Percentiles rank a stretch among this genome's conserved stretches.
Conservation (phyloP, 2,888 invertebrate species). For the Stenolophus ochropezus region DNA sequence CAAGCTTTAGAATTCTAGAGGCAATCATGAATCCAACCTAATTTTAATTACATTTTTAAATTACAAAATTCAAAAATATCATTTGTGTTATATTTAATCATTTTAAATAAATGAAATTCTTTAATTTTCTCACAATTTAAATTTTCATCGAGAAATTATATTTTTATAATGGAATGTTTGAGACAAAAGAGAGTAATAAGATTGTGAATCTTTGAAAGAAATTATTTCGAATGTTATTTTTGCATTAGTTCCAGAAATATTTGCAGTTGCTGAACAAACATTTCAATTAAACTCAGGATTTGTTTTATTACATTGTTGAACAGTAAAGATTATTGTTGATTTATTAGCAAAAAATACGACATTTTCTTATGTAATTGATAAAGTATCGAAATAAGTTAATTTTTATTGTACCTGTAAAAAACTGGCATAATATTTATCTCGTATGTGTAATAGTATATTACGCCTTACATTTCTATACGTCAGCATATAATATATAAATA, state of each 20-base stretch:
- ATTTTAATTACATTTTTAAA: constrained; percentile 33
- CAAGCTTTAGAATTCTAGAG: too few relatives aligned
- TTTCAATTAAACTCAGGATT: too few relatives aligned
- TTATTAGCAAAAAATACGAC: neutral
- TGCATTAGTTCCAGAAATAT: neutral
- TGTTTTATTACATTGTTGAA: neutral
- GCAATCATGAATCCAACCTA: neutral
- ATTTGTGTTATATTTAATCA: constrained; percentile 24
- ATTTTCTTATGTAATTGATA: neutral
- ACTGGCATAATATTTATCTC: neutral
- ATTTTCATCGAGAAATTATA: constrained; percentile 8
- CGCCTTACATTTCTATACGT: neutral
- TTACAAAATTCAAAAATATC: constrained; percentile 17
- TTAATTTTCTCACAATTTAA: constrained; percentile 31
- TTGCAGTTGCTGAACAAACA: too few relatives aligned
- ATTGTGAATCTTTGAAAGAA: neutral
- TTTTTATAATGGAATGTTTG: neutral
- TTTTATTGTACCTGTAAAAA: neutral
- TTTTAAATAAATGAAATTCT: constrained; percentile 25
- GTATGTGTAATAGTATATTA: neutral
- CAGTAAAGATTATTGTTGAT: neutral
- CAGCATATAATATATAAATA: neutral
- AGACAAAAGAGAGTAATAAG: constrained; percentile 4
- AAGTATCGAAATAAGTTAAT: too few relatives aligned
- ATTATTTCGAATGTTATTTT: neutral